These are phyloP conservation scores for Physocephala rufipes DNA, from an alignment of 2,888 invertebrate genomes.

Conservation along the genomic window DNA sequence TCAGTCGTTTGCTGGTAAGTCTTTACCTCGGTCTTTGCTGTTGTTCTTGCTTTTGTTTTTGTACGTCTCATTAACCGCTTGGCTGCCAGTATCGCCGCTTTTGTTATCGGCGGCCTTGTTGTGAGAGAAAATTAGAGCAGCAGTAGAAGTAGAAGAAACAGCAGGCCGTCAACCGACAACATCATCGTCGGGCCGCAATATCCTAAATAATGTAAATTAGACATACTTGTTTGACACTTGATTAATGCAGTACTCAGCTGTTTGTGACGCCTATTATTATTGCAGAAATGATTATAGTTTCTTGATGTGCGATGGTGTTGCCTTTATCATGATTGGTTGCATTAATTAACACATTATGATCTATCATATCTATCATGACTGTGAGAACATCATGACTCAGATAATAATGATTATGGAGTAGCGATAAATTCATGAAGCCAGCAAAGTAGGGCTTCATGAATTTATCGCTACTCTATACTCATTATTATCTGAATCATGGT, in stretches of 20 bases:
- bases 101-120: background rate
- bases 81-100: background rate
- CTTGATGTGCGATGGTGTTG: background rate
- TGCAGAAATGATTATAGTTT: constrained; percentile 7
- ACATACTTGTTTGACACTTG: constrained; percentile 32
- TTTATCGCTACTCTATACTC: no score
- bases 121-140: background rate
- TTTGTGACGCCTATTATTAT: background rate
- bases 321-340: background rate
- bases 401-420: no score
- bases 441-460: no score
- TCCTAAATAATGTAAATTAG: constrained; percentile 33
- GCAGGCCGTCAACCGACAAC: no score
- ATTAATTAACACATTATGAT: no score
- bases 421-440: no score
- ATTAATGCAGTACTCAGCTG: constrained; percentile 18
- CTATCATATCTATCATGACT: no score
- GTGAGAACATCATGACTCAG: no score
- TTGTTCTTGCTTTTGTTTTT: background rate
- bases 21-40: no score
- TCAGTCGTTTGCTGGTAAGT: no score
- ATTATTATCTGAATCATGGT: no score
- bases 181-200: constrained; percentile 6
- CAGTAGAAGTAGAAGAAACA: background rate
- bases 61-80: constrained; percentile 7